phyloP scores from a whole-genome alignment of 1,140 invertebrate genomes.

The Venturia canescens region DNA sequence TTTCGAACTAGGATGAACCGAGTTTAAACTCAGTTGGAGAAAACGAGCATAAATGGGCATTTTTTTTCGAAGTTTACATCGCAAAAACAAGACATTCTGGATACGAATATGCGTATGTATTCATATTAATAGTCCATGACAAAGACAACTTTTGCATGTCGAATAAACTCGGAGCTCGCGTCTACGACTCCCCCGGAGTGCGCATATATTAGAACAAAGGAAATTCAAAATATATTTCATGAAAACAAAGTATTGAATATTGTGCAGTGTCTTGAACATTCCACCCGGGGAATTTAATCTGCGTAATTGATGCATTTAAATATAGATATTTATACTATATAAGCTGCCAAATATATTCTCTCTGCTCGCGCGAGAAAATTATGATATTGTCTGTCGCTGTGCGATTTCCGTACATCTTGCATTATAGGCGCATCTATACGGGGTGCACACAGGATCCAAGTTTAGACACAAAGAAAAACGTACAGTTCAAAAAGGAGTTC shows the following conservation, averaged over 20 bases:
- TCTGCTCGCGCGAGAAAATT: neutral
- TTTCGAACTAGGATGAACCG: no score
- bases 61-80: neutral
- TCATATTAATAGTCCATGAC: neutral
- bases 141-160: neutral
- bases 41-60: no score
- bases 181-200: no score
- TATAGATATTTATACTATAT: no score
- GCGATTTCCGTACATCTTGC: conserved; percentile 21
- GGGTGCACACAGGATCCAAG: conserved; percentile 36
- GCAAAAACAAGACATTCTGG: neutral
- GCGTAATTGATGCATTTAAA: no score
- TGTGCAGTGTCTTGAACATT: neutral
- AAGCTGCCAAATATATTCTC: neutral
- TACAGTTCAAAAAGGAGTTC: conserved; percentile 67
- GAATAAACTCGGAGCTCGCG: neutral
- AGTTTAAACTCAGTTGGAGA: no score
- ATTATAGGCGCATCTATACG: conserved; percentile 37
- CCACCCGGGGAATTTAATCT: neutral
- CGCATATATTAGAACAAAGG: neutral
- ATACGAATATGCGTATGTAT: neutral
- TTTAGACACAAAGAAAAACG: conserved; percentile 64
- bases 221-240: neutral
- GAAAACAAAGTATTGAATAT: neutral
- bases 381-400: neutral